A percentile compares a stretch with the other conserved stretches of the same genome.
These are phyloP conservation scores for Phoxinus phoxinus DNA, from an alignment of 2,113 vertebrate species.

Conservation along the genomic window DNA sequence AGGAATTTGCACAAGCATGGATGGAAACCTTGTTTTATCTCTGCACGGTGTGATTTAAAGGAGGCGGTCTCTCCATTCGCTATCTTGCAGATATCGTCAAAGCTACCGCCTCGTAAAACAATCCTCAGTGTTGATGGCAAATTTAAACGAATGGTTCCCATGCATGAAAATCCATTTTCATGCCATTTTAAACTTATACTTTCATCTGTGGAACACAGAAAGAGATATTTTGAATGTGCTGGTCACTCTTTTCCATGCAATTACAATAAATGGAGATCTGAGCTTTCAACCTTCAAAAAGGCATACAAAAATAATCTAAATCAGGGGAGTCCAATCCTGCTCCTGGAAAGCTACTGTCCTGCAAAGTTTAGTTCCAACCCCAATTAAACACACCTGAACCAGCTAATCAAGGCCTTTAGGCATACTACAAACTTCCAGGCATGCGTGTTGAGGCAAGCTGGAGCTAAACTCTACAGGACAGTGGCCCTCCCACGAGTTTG, in stretches of 20 bases:
- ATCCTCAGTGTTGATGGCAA: conserved; percentile 1
- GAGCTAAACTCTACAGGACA: too few relatives aligned
- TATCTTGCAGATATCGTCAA: conserved; percentile 9
- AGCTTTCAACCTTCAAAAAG: too few relatives aligned
- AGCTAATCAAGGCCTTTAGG: too few relatives aligned
- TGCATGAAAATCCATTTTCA: neutral
- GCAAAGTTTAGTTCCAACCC: too few relatives aligned
- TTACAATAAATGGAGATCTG: neutral
- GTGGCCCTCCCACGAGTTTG: too few relatives aligned
- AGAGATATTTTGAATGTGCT: neutral
- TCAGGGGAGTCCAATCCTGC: too few relatives aligned
- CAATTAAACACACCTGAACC: too few relatives aligned
- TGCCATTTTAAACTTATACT: neutral
- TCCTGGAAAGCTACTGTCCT: too few relatives aligned
- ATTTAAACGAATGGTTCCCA: neutral
- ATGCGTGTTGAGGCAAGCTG: too few relatives aligned
- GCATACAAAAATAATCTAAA: too few relatives aligned
- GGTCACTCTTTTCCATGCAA: neutral
- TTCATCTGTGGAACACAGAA: neutral
- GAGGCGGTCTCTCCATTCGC: neutral
- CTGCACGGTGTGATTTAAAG: conserved; percentile 26
- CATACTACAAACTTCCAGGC: neutral
- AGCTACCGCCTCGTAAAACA: conserved; percentile 15
- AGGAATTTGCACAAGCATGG: conserved; percentile 1
- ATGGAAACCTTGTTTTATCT: conserved; percentile 35